These are phyloP conservation scores for Dasyornis broadbenti DNA, from an alignment of 2,113 vertebrate species.

Conservation along the genomic window DNA sequence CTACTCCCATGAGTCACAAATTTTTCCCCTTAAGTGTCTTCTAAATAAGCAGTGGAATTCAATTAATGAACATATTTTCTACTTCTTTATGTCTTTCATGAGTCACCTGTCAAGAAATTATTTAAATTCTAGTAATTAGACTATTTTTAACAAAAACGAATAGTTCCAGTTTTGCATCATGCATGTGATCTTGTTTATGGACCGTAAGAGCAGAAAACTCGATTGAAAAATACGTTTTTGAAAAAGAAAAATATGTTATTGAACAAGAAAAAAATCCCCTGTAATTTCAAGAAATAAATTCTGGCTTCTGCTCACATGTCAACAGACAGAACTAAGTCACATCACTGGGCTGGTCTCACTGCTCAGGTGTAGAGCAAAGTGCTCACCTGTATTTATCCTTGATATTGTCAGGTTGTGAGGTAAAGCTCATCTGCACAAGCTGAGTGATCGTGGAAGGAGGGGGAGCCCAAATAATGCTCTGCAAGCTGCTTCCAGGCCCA, in stretches of 20 bases:
- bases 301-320: not conserved
- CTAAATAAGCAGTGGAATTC: constrained; percentile 54
- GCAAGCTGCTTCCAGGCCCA: not conserved
- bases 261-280: not conserved
- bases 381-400: not conserved
- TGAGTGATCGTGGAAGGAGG: not conserved
- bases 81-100: constrained; percentile 51
- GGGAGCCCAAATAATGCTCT: not conserved
- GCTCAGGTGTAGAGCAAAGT: not conserved
- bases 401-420: not conserved
- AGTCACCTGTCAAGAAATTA: constrained; percentile 43
- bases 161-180: not conserved
- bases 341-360: not conserved
- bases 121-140: constrained; percentile 58
- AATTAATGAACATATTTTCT: constrained; percentile 62
- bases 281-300: not conserved
- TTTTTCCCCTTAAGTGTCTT: constrained; percentile 31
- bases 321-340: not conserved
- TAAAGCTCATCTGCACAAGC: not conserved
- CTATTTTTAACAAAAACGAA: constrained; percentile 11
- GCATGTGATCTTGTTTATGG: not conserved
- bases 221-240: not conserved
- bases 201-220: not conserved
- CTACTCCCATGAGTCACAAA: not conserved
- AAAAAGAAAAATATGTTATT: not conserved